Conservation (phyloP, 2,888 invertebrate species). For the Globia sparganii region DNA sequence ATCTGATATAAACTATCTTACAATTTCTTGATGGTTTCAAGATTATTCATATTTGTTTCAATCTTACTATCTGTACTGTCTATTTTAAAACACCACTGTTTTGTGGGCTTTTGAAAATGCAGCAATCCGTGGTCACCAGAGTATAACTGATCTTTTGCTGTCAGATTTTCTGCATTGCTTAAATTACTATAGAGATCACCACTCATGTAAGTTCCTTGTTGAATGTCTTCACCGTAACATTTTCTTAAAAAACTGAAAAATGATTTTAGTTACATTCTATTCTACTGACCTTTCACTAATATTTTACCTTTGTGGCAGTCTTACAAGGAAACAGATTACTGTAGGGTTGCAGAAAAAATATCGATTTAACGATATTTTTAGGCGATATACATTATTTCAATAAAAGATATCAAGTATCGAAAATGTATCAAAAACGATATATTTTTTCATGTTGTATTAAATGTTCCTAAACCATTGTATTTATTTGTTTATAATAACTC, state of each 20-base stretch:
- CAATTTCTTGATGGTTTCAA: conserved; percentile 78
- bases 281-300: background rate
- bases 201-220: background rate
- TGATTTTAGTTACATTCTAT: background rate
- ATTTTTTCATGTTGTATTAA: no score
- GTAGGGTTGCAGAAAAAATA: no score
- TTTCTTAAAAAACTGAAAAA: conserved; percentile 54
- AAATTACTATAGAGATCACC: conserved; percentile 11
- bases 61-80: conserved; percentile 42
- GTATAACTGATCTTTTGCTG: conserved; percentile 1
- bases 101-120: conserved; percentile 72
- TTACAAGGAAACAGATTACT: no score
- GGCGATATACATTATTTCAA: no score
- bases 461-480: no score
- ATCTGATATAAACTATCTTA: conserved; percentile 64
- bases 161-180: background rate
- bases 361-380: no score
- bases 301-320: background rate
- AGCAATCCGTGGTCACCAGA: conserved; percentile 13
- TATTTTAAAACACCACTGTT: conserved; percentile 78
- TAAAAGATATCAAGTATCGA: no score
- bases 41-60: conserved; percentile 39
- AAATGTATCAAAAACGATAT: no score
- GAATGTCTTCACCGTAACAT: conserved; percentile 45
- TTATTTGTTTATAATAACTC: no score